Evolutionary conservation across 2,888 invertebrate genomes (phyloP).

Genomic region (Pinctada fucata): DNA sequence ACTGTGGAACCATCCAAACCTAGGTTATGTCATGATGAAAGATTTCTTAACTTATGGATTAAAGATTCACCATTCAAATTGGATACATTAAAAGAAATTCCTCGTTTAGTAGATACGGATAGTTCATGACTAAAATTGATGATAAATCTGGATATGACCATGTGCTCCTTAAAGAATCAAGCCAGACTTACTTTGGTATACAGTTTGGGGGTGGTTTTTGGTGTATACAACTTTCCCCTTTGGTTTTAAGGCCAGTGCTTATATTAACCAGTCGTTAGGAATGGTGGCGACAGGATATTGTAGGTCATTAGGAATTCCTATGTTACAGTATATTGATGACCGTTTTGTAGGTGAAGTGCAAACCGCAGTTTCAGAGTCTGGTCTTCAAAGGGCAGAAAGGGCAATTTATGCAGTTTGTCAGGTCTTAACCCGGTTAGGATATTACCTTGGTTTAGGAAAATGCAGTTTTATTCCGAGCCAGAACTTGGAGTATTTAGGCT

Average conservation of each 20-base stretch:
- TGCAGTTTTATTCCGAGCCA: constrained; percentile 9
- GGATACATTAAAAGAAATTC: too few species aligned
- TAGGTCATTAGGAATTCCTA: constrained; percentile 15
- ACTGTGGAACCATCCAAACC: too few species aligned
- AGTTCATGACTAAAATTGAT: constrained; percentile 35
- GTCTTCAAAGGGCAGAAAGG: background rate
- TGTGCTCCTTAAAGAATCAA: constrained; percentile 13
- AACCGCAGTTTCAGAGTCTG: too few species aligned
- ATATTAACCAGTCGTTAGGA: constrained; percentile 23
- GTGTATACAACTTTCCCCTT: constrained; percentile 37
- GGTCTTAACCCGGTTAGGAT: constrained; percentile 27
- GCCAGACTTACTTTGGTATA: constrained; percentile 36
- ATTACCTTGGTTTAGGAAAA: constrained; percentile 23
- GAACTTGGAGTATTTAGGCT: constrained; percentile 20
- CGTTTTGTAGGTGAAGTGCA: constrained; percentile 23
- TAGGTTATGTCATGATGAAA: constrained; percentile 39
- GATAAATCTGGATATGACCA: constrained; percentile 34
- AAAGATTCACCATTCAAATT: too few species aligned
- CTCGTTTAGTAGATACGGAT: constrained; percentile 29
- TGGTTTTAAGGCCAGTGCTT: constrained; percentile 4
- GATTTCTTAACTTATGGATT: constrained; percentile 30
- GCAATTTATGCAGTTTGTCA: constrained; percentile 15
- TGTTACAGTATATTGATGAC: constrained; percentile 35
- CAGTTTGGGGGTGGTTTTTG: constrained; percentile 31
- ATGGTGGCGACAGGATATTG: constrained; percentile 15